Evolutionary conservation across 2,888 invertebrate genomes (phyloP).

Genomic region (Dorcus parallelipipedus): DNA sequence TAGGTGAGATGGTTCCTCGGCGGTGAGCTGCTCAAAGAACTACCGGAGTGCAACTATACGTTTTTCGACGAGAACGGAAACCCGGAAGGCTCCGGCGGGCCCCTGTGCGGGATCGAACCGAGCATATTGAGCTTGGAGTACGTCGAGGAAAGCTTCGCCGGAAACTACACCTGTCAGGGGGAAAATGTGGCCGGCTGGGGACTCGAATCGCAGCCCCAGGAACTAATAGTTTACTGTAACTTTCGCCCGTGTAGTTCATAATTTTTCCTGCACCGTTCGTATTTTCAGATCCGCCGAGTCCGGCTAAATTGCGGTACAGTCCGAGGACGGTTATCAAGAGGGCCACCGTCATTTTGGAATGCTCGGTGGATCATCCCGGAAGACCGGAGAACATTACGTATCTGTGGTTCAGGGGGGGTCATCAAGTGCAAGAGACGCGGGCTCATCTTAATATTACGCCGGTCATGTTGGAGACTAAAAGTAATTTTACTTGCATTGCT

Average conservation of each 20-base stretch:
- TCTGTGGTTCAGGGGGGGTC: constrained; percentile 78
- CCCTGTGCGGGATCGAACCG: constrained; percentile 83
- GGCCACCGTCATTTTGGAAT: constrained; percentile 76
- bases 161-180: constrained; percentile 91
- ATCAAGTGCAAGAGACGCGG: constrained; percentile 70
- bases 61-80: constrained; percentile 42
- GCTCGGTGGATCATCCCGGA: constrained; percentile 79
- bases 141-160: constrained; percentile 86
- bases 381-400: constrained; percentile 72
- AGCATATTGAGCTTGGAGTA: constrained; percentile 79
- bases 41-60: constrained; percentile 73
- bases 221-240: constrained; percentile 77
- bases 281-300: constrained; percentile 75
- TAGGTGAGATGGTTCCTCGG: constrained; percentile 78
- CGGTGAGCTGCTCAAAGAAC: constrained; percentile 76
- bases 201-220: constrained; percentile 69
- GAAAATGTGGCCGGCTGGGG: constrained; percentile 89
- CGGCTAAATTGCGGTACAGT: constrained; percentile 71
- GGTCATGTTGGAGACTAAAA: constrained; percentile 79
- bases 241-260: background rate
- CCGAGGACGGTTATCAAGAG: constrained; percentile 79
- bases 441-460: constrained; percentile 78
- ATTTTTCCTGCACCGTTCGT: background rate
- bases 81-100: constrained; percentile 49
- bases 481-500: constrained; percentile 87